Conservation (phyloP, 2,113 vertebrate species). For the Tragelaphus imberbis region DNA sequence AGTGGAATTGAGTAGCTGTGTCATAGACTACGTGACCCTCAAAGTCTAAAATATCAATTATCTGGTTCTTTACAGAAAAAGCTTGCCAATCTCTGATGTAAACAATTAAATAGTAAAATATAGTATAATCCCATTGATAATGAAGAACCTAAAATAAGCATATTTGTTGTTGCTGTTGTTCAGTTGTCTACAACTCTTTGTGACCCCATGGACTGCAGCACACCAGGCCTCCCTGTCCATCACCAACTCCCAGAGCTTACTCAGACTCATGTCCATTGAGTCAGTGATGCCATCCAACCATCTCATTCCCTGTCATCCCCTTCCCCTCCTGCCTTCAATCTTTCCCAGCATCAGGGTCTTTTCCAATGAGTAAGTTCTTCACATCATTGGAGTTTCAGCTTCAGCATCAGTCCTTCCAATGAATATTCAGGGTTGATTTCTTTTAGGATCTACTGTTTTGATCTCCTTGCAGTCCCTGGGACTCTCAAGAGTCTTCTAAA, state of each 20-base stretch:
- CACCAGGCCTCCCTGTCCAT: neutral
- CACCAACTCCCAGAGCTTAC: neutral
- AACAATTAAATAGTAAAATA: neutral
- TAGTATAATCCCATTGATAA: neutral
- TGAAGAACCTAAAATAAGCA: neutral
- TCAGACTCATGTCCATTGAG: neutral
- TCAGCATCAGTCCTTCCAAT: neutral
- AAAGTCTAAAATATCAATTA: slow-evolving; percentile 13
- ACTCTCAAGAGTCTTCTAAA: neutral
- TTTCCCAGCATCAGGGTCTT: neutral
- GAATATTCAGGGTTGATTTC: neutral
- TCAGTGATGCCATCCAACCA: neutral
- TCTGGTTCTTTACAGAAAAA: neutral
- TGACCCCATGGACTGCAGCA: neutral
- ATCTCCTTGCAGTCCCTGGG: neutral
- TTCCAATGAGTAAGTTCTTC: neutral
- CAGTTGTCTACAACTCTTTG: neutral
- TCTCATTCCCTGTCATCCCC: neutral
- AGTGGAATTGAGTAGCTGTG: neutral
- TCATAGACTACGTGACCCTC: neutral
- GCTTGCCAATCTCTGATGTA: neutral
- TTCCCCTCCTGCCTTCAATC: neutral
- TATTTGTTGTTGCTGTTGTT: neutral
- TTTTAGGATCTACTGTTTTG: neutral
- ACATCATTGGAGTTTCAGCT: neutral